Conservation (phyloP, 2,113 vertebrate genomes). For the Garra rufa region DNA sequence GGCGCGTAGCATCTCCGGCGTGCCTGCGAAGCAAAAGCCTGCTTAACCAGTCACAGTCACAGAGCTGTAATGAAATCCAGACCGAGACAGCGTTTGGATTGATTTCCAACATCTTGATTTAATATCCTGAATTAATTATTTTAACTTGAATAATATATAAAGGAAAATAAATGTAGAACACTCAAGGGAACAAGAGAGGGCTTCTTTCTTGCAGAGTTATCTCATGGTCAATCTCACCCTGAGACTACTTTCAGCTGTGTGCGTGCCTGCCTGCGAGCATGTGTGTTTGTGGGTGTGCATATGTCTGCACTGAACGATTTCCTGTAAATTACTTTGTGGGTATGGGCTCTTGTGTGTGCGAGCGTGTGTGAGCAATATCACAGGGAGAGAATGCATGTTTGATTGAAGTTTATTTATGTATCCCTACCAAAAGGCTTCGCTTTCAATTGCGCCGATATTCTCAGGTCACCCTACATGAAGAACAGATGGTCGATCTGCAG, state of each 20-base stretch:
- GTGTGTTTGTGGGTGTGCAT: conserved; percentile 28
- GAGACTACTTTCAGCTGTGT: conserved; percentile 57
- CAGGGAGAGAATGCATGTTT: conserved; percentile 25
- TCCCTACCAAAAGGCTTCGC: conserved; percentile 2
- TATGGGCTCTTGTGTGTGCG: background rate
- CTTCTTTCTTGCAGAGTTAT: conserved; percentile 62
- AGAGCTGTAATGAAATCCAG: conserved; percentile 75
- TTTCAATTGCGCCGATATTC: background rate
- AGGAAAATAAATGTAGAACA: conserved; percentile 79
- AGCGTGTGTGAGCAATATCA: conserved; percentile 14
- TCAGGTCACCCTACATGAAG: conserved; percentile 17
- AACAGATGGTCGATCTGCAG: conserved; percentile 28
- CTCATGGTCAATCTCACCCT: conserved; percentile 65
- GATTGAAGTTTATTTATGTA: conserved; percentile 27
- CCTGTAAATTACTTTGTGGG: conserved; percentile 37
- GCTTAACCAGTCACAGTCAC: conserved; percentile 67
- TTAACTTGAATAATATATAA: conserved; percentile 84
- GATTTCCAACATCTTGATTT: conserved; percentile 85
- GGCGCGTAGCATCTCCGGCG: conserved; percentile 74
- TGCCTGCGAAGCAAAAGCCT: conserved; percentile 70
- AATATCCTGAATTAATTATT: conserved; percentile 86
- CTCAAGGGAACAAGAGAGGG: conserved; percentile 68
- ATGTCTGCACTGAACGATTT: conserved; percentile 30
- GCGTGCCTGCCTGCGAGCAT: conserved; percentile 48
- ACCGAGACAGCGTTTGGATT: conserved; percentile 74